Conservation (phyloP, 2,888 invertebrate genomes). For the Hirtodrosophila alboralis region DNA sequence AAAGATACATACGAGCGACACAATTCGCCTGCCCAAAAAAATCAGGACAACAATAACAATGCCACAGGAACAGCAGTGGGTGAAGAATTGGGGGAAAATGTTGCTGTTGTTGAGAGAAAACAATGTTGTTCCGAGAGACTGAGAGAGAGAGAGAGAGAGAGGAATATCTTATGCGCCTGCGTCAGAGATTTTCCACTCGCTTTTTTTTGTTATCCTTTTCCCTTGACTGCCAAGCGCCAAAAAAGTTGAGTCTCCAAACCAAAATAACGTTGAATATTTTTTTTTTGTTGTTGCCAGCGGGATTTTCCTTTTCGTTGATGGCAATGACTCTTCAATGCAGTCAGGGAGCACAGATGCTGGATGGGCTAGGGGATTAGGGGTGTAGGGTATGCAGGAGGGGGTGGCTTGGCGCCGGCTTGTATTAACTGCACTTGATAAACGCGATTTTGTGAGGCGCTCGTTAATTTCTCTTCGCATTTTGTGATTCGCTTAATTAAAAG, state of each 20-base stretch:
- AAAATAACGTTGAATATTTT: slow-evolving; percentile 5
- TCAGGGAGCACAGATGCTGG: slow-evolving; percentile 14
- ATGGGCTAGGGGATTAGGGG: not conserved
- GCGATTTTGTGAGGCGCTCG: slow-evolving; percentile 30
- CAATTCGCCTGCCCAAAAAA: slow-evolving; percentile 65
- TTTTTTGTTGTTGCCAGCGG: slow-evolving; percentile 33
- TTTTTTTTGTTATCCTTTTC: slow-evolving; percentile 3
- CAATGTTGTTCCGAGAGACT: slow-evolving; percentile 2
- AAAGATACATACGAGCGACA: slow-evolving; percentile 72
- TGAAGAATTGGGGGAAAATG: not conserved
- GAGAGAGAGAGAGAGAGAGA: too few relatives aligned
- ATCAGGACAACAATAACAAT: slow-evolving; percentile 57
- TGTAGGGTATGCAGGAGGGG: not conserved
- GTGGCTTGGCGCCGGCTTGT: slow-evolving; percentile 40
- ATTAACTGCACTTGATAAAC: slow-evolving; percentile 50
- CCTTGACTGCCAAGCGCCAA: slow-evolving; percentile 20
- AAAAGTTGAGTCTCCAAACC: slow-evolving; percentile 20
- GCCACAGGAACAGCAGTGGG: slow-evolving; percentile 36
- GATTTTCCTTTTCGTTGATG: slow-evolving; percentile 39
- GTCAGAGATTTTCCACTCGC: slow-evolving; percentile 29
- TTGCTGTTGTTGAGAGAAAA: slow-evolving; percentile 25
- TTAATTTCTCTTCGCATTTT: slow-evolving; percentile 37
- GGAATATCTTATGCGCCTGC: slow-evolving; percentile 27
- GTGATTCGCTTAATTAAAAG: slow-evolving; percentile 51
- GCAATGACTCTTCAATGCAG: slow-evolving; percentile 45